These are phyloP conservation scores for Astreopora myriophthalma DNA, from an alignment of 64 coral and sea anemone genomes.

Conservation along the genomic window DNA sequence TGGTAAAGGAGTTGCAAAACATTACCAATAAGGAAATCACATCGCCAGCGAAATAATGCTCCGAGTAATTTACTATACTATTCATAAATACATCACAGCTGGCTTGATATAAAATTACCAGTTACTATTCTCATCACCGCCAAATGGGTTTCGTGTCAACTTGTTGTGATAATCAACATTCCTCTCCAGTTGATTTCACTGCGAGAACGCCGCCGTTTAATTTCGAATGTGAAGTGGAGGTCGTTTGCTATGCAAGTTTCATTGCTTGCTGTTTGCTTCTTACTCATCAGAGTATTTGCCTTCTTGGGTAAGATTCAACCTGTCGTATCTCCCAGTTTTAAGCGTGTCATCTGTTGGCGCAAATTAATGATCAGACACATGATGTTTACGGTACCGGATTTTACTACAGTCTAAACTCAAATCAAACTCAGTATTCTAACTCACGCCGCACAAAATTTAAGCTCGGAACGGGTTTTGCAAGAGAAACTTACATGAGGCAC, in stretches of 20 bases:
- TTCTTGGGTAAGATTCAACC: background rate
- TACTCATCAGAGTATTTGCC: background rate
- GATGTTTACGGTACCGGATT: no score
- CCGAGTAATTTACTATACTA: background rate
- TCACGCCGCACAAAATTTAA: no score
- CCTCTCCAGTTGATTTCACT: background rate
- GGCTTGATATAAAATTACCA: background rate
- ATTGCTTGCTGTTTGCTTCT: background rate
- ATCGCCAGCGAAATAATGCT: background rate
- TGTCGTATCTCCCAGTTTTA: background rate
- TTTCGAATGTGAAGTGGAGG: background rate
- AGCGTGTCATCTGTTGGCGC: background rate
- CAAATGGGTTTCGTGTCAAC: background rate
- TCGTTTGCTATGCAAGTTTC: background rate
- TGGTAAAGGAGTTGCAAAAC: no score
- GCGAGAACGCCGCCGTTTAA: background rate
- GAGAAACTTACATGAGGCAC: no score
- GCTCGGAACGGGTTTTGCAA: no score
- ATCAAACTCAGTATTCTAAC: no score
- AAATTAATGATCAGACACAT: background rate
- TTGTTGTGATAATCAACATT: slow-evolving; percentile 46
- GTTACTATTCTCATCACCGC: slow-evolving; percentile 4
- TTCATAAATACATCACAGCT: background rate
- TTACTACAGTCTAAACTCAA: no score
- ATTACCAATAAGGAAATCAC: background rate